These are phyloP conservation scores for Rhingia rostrata DNA, from an alignment of 2,888 invertebrate genomes.

Conservation along the genomic window DNA sequence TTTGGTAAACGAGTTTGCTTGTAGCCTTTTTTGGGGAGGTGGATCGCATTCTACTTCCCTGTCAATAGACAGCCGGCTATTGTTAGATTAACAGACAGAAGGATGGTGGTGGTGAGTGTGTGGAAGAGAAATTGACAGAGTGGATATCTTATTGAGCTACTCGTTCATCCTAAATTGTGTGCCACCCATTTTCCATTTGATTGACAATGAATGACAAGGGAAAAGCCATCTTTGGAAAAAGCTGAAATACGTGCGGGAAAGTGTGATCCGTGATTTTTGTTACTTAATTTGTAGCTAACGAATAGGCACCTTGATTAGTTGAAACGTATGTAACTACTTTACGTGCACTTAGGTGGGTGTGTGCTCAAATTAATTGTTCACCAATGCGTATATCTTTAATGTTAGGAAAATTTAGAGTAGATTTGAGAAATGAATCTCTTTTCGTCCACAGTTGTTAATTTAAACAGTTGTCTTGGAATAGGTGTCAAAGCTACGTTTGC, in stretches of 20 bases:
- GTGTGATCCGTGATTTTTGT: conserved; percentile 62
- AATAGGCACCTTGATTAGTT: conserved; percentile 55
- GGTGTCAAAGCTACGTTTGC: no score
- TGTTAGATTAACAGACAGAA: conserved; percentile 34
- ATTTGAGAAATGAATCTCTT: no score
- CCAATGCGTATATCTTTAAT: conserved; percentile 20
- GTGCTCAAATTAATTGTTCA: conserved; percentile 26
- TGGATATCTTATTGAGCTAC: conserved; percentile 69
- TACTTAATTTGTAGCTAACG: conserved; percentile 60
- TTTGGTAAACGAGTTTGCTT: conserved; percentile 52
- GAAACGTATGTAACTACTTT: conserved; percentile 31
- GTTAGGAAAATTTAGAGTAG: no score
- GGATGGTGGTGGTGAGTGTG: conserved; percentile 39
- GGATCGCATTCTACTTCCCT: conserved; percentile 21
- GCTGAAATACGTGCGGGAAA: conserved; percentile 56
- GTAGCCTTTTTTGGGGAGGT: conserved; percentile 12
- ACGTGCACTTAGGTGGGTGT: background rate
- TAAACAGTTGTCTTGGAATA: no score
- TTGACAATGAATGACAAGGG: conserved; percentile 47
- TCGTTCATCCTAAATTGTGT: conserved; percentile 65
- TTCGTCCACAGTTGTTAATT: no score
- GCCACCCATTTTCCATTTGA: conserved; percentile 63
- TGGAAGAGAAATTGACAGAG: conserved; percentile 53
- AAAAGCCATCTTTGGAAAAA: background rate
- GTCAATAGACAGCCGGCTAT: background rate